These are phyloP conservation scores for Ovibos moschatus DNA, from an alignment of 2,113 vertebrate species.

Conservation along the genomic window DNA sequence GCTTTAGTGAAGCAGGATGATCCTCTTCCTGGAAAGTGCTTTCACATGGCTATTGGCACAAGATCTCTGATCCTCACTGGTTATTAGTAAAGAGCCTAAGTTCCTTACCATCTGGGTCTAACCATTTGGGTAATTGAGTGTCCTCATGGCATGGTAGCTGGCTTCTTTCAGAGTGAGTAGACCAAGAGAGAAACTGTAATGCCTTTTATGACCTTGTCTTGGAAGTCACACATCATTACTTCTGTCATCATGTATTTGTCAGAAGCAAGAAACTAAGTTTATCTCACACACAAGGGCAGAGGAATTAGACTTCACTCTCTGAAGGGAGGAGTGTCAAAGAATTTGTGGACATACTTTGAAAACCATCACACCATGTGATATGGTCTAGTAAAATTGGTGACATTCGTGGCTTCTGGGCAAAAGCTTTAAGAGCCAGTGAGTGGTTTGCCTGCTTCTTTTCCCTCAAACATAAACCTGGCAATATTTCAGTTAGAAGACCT, in stretches of 20 bases:
- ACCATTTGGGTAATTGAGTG: neutral
- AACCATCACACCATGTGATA: neutral
- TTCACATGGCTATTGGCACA: neutral
- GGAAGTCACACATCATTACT: neutral
- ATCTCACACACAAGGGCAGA: neutral
- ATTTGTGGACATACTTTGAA: neutral
- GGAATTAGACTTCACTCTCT: neutral
- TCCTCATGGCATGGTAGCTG: neutral
- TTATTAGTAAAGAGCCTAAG: neutral
- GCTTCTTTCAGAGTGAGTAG: neutral
- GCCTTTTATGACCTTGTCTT: neutral
- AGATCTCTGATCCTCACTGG: neutral
- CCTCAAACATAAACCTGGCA: neutral
- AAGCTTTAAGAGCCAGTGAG: neutral
- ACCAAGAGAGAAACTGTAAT: neutral
- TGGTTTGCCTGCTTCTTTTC: neutral
- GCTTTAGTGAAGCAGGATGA: neutral
- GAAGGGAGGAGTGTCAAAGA: neutral
- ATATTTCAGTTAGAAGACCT: neutral
- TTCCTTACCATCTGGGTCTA: neutral
- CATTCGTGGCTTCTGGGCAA: neutral
- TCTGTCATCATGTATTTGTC: neutral
- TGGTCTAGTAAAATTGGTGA: neutral
- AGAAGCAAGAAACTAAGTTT: neutral
- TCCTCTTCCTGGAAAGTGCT: neutral